phyloP scores from a whole-genome alignment of 2,113 vertebrate genomes.

The Carlito syrichta region DNA sequence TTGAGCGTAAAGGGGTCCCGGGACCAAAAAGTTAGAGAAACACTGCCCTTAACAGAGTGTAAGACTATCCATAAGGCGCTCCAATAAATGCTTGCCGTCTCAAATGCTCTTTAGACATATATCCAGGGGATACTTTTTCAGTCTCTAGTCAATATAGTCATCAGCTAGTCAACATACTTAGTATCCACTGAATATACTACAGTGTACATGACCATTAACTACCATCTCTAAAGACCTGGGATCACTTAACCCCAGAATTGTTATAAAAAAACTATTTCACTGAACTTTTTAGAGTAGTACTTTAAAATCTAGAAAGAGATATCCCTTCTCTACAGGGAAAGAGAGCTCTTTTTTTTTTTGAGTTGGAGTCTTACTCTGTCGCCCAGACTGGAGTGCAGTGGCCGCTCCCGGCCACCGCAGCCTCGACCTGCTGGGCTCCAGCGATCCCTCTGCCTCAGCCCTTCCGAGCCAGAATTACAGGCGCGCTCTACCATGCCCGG shows the following conservation, averaged over 20 bases:
- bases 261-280: neutral
- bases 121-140: neutral
- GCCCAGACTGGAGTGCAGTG: too few species aligned
- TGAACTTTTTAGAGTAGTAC: slow-evolving; percentile 6
- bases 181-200: neutral
- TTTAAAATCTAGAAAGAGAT: neutral
- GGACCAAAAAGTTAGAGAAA: slow-evolving; percentile 9
- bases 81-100: neutral
- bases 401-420: too few species aligned
- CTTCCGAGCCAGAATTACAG: too few species aligned
- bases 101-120: neutral
- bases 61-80: neutral
- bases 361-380: too few species aligned
- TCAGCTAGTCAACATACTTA: neutral
- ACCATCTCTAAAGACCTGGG: neutral
- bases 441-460: too few species aligned
- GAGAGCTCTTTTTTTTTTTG: too few species aligned
- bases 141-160: neutral
- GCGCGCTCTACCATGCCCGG: too few species aligned
- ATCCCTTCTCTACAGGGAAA: neutral
- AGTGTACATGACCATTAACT: neutral
- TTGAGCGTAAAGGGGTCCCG: neutral
- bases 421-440: too few species aligned
- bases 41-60: neutral
- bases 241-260: neutral